Evolutionary conservation across 2,888 invertebrate genomes (phyloP), one percentile per base, ranked within the genome.

Genomic region (Agrochola lota): DNA sequence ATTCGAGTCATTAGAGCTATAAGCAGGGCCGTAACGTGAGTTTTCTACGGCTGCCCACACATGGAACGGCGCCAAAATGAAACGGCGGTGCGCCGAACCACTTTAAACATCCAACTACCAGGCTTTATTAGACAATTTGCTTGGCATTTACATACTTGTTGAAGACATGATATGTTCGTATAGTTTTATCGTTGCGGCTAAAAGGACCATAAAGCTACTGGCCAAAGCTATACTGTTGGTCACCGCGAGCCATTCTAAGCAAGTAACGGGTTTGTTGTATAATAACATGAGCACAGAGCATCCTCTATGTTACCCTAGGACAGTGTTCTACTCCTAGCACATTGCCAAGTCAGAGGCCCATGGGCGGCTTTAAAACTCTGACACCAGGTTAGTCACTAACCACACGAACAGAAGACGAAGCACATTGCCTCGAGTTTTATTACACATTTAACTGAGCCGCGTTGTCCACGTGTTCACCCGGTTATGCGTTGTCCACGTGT

Each of bases 21-120:
- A 88, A 88, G 84, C 85, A 84, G 72, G 73, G 80, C 74, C 80
- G 80, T 87, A 79, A 79, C 70, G 77, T 68, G 83, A 85, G 80
- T 88, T 88, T 88, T 87, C 88, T 87, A 82, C 74, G 77, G 82
- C 76, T 75, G 76, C 88, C 77, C 80, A 85, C 78, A 81, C 78
- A 83, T 88, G 88, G 89, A 88, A 85, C 83, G 11, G 68, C 74
- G 89, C 88, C 89, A 88, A 88, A 88, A 84, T 83, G 81, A 83
- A 83, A 88, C 78, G 87, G 85, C 64, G 81, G 85, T 84, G 71
- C 77, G 85, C 88, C 83, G 78, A 83, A 87, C 87, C 86, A 80
- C 79, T 88, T 85, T 80, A 88, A 88, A 86, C 80, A 80, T 85
- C 74, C 78, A 81, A 85, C 85, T 81, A 87, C 77, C 85, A 81